Evolutionary conservation across 2,797 vertebrate genomes (phyloP).

Genomic region (Anabas testudineus): DNA sequence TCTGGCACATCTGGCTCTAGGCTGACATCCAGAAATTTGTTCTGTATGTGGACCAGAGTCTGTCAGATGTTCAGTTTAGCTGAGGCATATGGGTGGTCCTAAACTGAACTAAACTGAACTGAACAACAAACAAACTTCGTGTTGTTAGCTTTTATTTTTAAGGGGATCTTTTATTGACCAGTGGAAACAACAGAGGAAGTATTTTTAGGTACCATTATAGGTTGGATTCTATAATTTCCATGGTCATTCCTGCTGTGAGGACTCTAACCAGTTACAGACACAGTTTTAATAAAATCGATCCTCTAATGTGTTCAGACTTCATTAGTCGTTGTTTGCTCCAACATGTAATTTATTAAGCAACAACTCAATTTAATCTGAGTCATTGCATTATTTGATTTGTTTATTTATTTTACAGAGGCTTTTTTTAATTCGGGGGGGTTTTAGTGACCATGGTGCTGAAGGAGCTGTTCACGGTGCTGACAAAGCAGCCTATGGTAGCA

Average conservation of each 20-base stretch:
- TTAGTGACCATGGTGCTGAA: not conserved
- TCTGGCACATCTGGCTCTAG: no score
- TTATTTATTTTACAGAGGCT: not conserved
- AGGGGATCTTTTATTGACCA: no score
- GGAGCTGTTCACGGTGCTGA: slow-evolving; percentile 8
- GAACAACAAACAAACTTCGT: no score
- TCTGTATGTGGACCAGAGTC: no score
- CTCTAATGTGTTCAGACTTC: not conserved
- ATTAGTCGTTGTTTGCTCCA: not conserved
- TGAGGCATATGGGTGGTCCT: no score
- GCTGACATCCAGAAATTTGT: no score
- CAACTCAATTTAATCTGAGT: not conserved
- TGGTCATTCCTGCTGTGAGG: not conserved
- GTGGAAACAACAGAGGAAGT: no score
- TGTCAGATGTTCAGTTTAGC: no score
- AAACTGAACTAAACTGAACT: no score
- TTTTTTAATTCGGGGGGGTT: not conserved
- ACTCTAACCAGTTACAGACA: not conserved
- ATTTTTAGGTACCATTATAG: no score
- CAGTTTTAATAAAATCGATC: not conserved
- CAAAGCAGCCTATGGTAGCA: not conserved
- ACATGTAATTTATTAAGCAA: not conserved
- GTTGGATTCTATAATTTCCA: no score
- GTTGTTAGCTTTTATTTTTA: no score
- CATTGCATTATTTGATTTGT: not conserved